Evolutionary conservation across 2,888 invertebrate genomes (phyloP), one percentile per base, ranked within the genome.

Genomic region (Trichogramma evanescens): DNA sequence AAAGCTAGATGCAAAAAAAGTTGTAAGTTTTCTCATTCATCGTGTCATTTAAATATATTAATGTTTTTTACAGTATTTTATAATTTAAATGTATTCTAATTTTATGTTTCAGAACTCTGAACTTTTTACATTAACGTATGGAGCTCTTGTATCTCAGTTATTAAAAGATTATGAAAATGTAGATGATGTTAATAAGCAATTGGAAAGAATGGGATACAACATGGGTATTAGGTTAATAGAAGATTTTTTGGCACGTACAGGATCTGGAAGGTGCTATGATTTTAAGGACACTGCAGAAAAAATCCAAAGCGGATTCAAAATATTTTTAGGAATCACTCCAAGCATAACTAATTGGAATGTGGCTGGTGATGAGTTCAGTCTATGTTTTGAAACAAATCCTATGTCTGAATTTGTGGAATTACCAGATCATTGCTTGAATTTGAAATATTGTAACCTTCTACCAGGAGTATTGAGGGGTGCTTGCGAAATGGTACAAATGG

Each of bases 201-300:
- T 97, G 62, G 95, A 96, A 72, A 81, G 93, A 73, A 89, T 95
- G 80, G 99, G 99, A 4, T 99, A 98, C 77, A 99, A 98, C 75
- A 99, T 99, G 86, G 99, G 99, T 8, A 89, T 98, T 56, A 84
- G 99, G 50, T 80, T 99, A 46, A 96, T 99, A 64, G 99, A 99
- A 81, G 99, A 99, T 76, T 99, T 95, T 72, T 81, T 99, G 7
- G 95, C 98, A 0, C 86, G 95, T 68, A 95, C 92, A 13, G 88
- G 89, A 56, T 89, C 92, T 4, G 90, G 89, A 0, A 84, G 96
- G 50, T 99, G 99, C 76, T 83, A 93, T 72, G 98, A 99, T 79
- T 89, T 99, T 81, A 86, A 94, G 71, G 98, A 99, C 74, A 96
- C 96, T 0, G 96, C 98, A 49, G 98, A 99, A 74, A 93, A 94